Evolutionary conservation across 2,797 vertebrate species (phyloP).

Genomic region (Agapornis canus): DNA sequence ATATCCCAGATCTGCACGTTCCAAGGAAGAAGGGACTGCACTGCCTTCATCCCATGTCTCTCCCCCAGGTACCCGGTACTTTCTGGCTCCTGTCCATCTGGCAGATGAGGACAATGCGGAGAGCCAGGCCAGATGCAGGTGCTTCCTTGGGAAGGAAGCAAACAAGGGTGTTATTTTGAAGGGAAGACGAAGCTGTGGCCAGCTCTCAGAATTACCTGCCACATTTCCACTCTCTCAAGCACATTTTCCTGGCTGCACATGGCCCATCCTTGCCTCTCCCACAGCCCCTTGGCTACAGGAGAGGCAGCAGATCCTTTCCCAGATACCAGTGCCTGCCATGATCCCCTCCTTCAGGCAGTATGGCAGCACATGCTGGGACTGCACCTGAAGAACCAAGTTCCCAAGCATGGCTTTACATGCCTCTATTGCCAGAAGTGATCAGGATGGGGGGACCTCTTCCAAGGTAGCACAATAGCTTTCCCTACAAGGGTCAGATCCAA

Average conservation of each 20-base stretch:
- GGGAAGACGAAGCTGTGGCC: accelerated
- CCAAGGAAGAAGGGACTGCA: background rate
- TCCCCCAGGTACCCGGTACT: background rate
- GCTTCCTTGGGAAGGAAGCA: background rate
- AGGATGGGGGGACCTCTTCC: background rate
- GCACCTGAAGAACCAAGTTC: background rate
- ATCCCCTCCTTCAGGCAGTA: background rate
- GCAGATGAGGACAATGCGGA: background rate
- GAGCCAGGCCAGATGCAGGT: background rate
- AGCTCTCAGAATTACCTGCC: background rate
- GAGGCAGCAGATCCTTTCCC: background rate
- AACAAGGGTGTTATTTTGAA: background rate
- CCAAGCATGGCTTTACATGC: accelerated
- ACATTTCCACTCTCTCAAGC: background rate
- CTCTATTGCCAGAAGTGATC: background rate
- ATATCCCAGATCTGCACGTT: background rate
- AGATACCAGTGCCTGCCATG: background rate
- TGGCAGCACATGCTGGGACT: accelerated
- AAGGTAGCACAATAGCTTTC: background rate
- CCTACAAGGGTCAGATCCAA: background rate
- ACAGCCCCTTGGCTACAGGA: background rate
- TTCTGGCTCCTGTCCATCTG: background rate
- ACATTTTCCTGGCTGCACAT: background rate
- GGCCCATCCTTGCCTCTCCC: background rate
- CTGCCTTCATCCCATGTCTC: accelerated